Evolutionary conservation across 2,797 vertebrate species (phyloP), one percentile per base, ranked within the genome.

Genomic region (Parambassis ranga): DNA sequence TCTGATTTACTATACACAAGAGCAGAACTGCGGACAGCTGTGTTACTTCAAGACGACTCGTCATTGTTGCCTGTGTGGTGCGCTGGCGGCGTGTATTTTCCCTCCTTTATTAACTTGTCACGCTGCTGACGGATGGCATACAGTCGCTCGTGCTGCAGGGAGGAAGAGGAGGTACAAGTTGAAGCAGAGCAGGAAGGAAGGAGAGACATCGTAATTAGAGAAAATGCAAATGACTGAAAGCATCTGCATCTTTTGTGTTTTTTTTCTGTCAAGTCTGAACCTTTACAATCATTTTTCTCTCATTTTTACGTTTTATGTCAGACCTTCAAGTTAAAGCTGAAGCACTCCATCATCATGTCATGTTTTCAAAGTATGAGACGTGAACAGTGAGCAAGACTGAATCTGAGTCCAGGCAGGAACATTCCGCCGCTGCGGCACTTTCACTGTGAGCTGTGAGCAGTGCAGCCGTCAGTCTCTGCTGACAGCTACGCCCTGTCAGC

Each of bases 101-200:
- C 96, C 43, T 95, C 93, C 79, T 96, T 96, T 4, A 95, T 81
- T 88, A 98, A 37, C 86, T 93, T 95, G 8, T 94, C 75, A 14
- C 89, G 91, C 89, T 98, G 96, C 39, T 71, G 37, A 14, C 68
- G 48, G 82, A 99, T 92, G 1, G 56, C 22, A 2, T 4, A 0
- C 64, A 96, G 43, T 19, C 96, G 86, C 16, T 30, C 0, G 0
- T 70, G 32, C 96, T 99, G 81, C 7, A 49, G 44, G 23, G 36
- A 71, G 32, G 48, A 56, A 18, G 26, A 66, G 13, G 38, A 58
- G 23, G 10, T 38, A 4, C n/a, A 26, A 16, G 26, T 3, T 6
- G 14, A 24, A n/a, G 2, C 1, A 8, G 2, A 18, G 4, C n/a
- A 10, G 26, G 5, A 28, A 7, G 1, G 13, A 13, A 1, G 15